Evolutionary conservation across 1,140 invertebrate genomes (phyloP).

Genomic region (Tyrophagus putrescentiae): DNA sequence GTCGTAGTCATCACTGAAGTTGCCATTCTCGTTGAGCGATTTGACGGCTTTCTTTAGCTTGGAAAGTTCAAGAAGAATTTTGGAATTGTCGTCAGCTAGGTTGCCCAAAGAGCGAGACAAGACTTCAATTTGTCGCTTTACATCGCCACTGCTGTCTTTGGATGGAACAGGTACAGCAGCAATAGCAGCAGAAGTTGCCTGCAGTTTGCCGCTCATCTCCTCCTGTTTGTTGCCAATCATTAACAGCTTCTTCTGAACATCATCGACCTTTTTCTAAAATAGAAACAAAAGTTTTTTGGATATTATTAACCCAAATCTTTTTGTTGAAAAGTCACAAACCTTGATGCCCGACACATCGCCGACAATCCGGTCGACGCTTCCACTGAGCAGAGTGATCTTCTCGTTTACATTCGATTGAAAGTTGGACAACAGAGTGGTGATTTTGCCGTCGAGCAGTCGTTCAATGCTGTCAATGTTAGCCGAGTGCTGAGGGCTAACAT

Average conservation of each 20-base stretch:
- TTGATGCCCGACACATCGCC: not conserved
- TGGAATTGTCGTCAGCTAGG: not conserved
- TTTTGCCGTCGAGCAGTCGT: not conserved
- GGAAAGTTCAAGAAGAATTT: not conserved
- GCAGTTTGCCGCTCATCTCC: not conserved
- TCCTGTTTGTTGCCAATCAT: not conserved
- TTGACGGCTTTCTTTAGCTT: not conserved
- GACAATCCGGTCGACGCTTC: not conserved
- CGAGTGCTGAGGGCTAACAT: too few species aligned
- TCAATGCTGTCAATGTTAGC: too few species aligned
- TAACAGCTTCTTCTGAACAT: not conserved
- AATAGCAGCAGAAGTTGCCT: not conserved
- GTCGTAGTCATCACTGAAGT: not conserved
- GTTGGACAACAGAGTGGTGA: not conserved
- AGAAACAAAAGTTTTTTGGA: not conserved
- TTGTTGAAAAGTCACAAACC: not conserved
- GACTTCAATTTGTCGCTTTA: not conserved
- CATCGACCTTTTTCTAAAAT: not conserved
- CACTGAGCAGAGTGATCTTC: not conserved
- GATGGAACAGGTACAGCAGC: too few species aligned
- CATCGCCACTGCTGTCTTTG: slow-evolving; percentile 1
- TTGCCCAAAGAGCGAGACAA: not conserved
- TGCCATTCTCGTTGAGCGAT: not conserved
- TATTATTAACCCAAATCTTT: not conserved
- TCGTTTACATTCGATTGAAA: too few species aligned